Evolutionary conservation across 1,140 invertebrate genomes (phyloP), one percentile per base, ranked within the genome.

Genomic region (Tribolium castaneum): DNA sequence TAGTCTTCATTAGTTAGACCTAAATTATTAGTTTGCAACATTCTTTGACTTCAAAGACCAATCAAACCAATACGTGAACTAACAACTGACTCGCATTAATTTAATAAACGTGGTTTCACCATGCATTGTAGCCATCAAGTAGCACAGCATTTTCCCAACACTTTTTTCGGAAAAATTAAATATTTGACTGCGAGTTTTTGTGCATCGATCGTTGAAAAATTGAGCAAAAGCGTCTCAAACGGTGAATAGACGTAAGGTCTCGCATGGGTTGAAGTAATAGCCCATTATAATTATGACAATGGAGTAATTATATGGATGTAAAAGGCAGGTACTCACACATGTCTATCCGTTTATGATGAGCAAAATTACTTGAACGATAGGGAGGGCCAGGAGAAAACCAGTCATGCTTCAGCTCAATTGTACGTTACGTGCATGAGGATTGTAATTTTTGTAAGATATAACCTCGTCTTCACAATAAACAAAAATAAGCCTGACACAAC

Each of bases 281-380:
- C 59, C 59, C 59, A 66, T 66, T 66, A 66, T 66, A 66, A 66
- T 66, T 66, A 35, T 66, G 35, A 66, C 59, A 66, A 66, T 66
- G 59, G 59, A 66, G 59, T 66, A 66, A 66, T 66, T 66, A 66
- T 66, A 66, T 66, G 59, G 59, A 66, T 66, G 59, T 66, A 66
- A 66, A 66, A 66, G 59, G 59, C 59, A 66, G 59, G 59, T 66
- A 66, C 59, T 66, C 30, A 66, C 59, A 66, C 59, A 66, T 66
- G 59, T 66, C 59, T 66, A 66, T 66, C 59, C 25, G 30, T 66
- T 35, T 66, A 66, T 66, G 59, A 66, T 66, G 59, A 66, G 59
- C 59, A 66, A 66, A 66, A 66, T 66, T 66, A 66, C 59, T 66
- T 66, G 59, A 66, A 66, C 59, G 59, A 66, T 66, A 66, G 59